Evolutionary conservation across 2,113 vertebrate species (phyloP).

Genomic region (Microcebus lehilahytsara): DNA sequence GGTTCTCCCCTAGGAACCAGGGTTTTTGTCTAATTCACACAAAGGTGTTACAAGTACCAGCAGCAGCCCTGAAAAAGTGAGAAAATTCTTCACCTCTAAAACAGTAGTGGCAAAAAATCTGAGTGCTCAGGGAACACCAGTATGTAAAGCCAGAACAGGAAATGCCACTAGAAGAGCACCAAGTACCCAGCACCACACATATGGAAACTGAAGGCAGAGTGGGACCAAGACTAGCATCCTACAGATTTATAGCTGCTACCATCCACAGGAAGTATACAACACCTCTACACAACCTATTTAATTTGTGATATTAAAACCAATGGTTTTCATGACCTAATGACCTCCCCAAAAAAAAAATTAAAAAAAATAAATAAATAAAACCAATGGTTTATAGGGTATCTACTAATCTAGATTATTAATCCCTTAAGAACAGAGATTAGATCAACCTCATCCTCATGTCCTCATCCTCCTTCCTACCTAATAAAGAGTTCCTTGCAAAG

Average conservation of each 20-base stretch:
- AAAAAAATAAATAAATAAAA: too few species aligned
- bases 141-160: background rate
- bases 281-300: background rate
- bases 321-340: too few species aligned
- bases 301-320: background rate
- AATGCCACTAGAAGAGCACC: background rate
- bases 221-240: background rate
- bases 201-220: background rate
- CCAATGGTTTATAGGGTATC: background rate
- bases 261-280: background rate
- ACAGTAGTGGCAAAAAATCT: background rate
- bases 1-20: background rate
- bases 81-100: slow-evolving; percentile 26
- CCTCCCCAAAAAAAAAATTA: too few species aligned
- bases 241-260: background rate
- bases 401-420: background rate
- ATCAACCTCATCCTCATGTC: background rate
- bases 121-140: background rate
- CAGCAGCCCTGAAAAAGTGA: background rate
- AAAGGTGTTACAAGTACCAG: background rate
- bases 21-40: background rate
- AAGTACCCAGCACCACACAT: background rate
- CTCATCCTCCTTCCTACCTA: background rate
- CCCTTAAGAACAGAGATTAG: background rate
- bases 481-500: background rate